Conservation (phyloP, 2,113 vertebrate species). For the Oreochromis spilurus region DNA sequence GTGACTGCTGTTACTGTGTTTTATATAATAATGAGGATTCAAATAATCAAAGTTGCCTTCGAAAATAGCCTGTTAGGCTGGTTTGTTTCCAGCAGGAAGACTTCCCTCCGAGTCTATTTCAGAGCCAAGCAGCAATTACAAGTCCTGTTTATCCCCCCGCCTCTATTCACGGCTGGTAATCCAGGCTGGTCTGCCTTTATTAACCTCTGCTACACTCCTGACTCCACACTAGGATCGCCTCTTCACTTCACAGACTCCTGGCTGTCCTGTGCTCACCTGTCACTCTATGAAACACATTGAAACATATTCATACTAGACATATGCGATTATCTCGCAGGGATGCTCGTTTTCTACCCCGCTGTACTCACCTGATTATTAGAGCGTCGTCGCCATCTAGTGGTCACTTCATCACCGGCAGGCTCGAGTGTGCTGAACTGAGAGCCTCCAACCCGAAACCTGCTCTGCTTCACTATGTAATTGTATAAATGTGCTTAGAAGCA, state of each 20-base stretch:
- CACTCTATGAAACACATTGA: neutral
- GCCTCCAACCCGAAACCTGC: neutral
- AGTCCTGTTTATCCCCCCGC: constrained; percentile 38
- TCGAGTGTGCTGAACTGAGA: neutral
- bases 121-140: constrained; percentile 45
- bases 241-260: neutral
- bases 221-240: neutral
- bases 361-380: neutral
- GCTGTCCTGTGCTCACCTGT: neutral
- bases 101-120: constrained; percentile 33
- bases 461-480: neutral
- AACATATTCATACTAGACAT: neutral
- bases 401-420: neutral
- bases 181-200: constrained; percentile 27
- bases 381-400: constrained; percentile 55
- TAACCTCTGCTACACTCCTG: constrained; percentile 7
- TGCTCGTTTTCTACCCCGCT: neutral
- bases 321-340: neutral
- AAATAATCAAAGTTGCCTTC: neutral
- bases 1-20: neutral
- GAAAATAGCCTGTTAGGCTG: neutral
- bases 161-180: constrained; percentile 42
- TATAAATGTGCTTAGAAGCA: neutral
- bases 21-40: neutral
- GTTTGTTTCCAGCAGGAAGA: neutral